Evolutionary conservation across 2,797 vertebrate genomes (phyloP).

Genomic region (Phataginus tricuspis): DNA sequence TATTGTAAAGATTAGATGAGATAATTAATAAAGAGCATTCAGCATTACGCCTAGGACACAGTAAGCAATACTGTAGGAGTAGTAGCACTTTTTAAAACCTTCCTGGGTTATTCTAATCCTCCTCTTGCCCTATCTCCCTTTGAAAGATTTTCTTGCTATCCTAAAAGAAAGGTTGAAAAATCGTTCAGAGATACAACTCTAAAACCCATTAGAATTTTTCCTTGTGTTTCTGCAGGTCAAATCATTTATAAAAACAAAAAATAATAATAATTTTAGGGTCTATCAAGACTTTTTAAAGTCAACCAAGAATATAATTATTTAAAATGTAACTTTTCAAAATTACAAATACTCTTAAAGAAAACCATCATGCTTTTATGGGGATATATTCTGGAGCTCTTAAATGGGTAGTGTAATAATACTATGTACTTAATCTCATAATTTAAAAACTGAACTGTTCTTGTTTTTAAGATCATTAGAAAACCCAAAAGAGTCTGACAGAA

Average conservation of each 20-base stretch:
- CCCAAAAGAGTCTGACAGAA: neutral
- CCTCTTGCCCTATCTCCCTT: neutral
- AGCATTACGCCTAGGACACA: constrained; percentile 11
- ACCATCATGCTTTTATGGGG: constrained; percentile 7
- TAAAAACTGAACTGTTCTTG: constrained; percentile 12
- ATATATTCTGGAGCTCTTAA: neutral
- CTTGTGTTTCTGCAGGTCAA: neutral
- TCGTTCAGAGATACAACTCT: constrained; percentile 11
- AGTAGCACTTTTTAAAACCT: constrained; percentile 8
- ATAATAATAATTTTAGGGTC: neutral
- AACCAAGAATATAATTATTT: constrained; percentile 38
- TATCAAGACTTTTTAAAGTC: neutral
- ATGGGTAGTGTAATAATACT: neutral
- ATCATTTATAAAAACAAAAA: constrained; percentile 44
- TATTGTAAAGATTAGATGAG: constrained; percentile 63
- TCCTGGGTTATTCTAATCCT: neutral
- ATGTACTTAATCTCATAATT: constrained; percentile 42
- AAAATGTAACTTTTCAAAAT: constrained; percentile 51
- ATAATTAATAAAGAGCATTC: constrained; percentile 56
- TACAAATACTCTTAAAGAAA: constrained; percentile 46
- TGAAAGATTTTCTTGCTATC: constrained; percentile 53
- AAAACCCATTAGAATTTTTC: constrained; percentile 37
- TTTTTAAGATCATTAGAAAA: constrained; percentile 54
- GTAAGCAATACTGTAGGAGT: constrained; percentile 26
- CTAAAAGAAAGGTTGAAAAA: constrained; percentile 54